Conservation (phyloP, 2,113 vertebrate genomes). For the Felis chaus region DNA sequence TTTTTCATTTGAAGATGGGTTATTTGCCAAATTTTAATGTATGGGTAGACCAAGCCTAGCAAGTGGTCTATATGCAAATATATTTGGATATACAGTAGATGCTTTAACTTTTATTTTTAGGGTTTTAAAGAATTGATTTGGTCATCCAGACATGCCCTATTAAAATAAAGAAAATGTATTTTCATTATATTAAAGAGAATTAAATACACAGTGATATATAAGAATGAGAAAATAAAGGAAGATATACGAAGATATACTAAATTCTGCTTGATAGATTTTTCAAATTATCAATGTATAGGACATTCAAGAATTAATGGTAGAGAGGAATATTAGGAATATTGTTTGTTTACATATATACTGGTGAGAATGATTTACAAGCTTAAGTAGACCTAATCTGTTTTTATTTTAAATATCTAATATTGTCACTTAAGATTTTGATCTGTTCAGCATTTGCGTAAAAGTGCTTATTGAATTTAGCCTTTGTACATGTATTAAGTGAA, state of each 20-base stretch:
- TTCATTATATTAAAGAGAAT: background rate
- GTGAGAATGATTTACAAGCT: background rate
- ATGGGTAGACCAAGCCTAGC: background rate
- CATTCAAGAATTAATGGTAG: background rate
- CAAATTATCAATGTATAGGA: background rate
- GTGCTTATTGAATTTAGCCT: background rate
- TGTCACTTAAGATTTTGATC: background rate
- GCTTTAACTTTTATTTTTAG: background rate
- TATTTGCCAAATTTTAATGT: background rate
- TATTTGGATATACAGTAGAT: background rate
- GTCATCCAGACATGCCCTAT: background rate
- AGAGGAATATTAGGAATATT: background rate
- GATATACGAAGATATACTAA: background rate
- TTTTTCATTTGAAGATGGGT: background rate
- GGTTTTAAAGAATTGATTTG: background rate
- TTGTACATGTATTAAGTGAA: background rate
- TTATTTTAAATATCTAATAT: slow-evolving; percentile 7
- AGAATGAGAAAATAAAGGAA: background rate
- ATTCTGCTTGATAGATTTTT: background rate
- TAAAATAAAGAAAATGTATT: background rate
- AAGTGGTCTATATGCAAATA: background rate
- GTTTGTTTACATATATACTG: background rate
- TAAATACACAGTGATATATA: background rate
- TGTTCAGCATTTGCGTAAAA: background rate
- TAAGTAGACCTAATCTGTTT: background rate